A percentile compares a stretch with the other conserved stretches of the same genome.
phyloP scores from a whole-genome alignment of 2,888 invertebrate species.

The Drosophila mulleri region DNA sequence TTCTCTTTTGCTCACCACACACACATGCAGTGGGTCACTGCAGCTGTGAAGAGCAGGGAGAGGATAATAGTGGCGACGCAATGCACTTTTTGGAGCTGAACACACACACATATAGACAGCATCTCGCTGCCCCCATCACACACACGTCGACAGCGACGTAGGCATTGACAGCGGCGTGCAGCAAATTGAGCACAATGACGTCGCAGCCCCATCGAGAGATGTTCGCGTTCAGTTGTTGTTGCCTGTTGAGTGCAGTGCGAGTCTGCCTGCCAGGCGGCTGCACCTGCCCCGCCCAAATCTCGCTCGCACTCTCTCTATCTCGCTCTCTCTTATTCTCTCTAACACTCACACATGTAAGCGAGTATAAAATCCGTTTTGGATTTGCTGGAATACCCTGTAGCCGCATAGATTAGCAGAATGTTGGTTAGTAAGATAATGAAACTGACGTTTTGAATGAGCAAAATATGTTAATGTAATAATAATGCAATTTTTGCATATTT shows the following conservation, averaged over 20 bases:
- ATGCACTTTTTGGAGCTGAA: conserved; percentile 43
- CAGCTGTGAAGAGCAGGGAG: conserved; percentile 19
- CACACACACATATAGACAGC: conserved; percentile 22
- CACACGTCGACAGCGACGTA: conserved; percentile 69
- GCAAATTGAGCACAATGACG: conserved; percentile 63
- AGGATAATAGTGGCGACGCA: conserved; percentile 13
- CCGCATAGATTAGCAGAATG: neutral
- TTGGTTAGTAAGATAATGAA: neutral
- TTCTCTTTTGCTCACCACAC: conserved; percentile 10
- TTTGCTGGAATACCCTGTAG: conserved; percentile 24
- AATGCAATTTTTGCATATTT: neutral
- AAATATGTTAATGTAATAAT: neutral
- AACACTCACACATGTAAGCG: conserved; percentile 36
- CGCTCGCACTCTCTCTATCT: neutral
- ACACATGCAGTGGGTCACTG: neutral
- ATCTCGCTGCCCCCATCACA: conserved; percentile 57
- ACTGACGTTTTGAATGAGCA: no score
- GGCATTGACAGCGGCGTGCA: conserved; percentile 65
- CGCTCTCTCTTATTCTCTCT: conserved; percentile 18
- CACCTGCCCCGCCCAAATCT: conserved; percentile 55
- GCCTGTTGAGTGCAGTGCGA: conserved; percentile 24
- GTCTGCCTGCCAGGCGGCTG: conserved; percentile 29
- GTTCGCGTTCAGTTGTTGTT: conserved; percentile 30
- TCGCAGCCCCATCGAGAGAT: conserved; percentile 30
- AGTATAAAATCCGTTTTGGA: conserved; percentile 17